These are phyloP conservation scores for Zaprionus bogoriensis DNA, from an alignment of 2,888 invertebrate genomes.

Conservation along the genomic window DNA sequence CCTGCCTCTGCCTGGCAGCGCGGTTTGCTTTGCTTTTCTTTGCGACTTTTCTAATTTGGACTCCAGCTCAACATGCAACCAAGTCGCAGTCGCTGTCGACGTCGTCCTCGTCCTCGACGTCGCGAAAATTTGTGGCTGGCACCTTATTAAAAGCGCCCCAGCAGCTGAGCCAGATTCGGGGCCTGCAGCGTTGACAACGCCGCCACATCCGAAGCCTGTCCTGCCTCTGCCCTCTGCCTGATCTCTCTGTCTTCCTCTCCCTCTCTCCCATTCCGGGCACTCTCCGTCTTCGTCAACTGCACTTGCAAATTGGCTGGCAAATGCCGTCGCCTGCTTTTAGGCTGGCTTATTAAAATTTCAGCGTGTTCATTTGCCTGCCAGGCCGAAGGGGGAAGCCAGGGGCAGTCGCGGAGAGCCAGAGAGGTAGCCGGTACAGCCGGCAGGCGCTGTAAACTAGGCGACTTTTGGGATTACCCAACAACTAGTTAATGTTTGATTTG, in stretches of 20 bases:
- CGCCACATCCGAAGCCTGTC: constrained; percentile 49
- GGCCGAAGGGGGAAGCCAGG: constrained; percentile 13
- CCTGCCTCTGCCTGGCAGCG: constrained; percentile 14
- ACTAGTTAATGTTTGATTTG: constrained; percentile 74
- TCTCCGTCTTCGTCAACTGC: constrained; percentile 60
- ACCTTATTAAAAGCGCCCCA: constrained; percentile 77
- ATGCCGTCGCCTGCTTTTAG: constrained; percentile 75
- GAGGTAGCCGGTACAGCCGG: no score
- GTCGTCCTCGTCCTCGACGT: constrained; percentile 52
- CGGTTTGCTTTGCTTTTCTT: constrained; percentile 72
- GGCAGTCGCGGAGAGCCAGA: no score
- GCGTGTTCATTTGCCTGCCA: constrained; percentile 73
- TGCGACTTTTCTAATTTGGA: constrained; percentile 77
- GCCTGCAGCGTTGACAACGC: constrained; percentile 38
- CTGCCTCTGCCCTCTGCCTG: constrained; percentile 13
- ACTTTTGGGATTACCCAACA: constrained; percentile 61
- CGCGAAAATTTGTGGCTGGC: constrained; percentile 71
- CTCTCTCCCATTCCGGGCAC: constrained; percentile 9
- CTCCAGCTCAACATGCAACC: constrained; percentile 73
- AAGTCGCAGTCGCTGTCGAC: constrained; percentile 45
- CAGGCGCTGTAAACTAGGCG: constrained; percentile 30
- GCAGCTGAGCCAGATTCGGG: constrained; percentile 54
- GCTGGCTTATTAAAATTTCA: constrained; percentile 77
- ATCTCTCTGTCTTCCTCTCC: background rate
- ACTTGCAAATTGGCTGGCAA: constrained; percentile 75